These are phyloP conservation scores for Agelaius tricolor DNA, from an alignment of 2,113 vertebrate genomes.

Conservation along the genomic window DNA sequence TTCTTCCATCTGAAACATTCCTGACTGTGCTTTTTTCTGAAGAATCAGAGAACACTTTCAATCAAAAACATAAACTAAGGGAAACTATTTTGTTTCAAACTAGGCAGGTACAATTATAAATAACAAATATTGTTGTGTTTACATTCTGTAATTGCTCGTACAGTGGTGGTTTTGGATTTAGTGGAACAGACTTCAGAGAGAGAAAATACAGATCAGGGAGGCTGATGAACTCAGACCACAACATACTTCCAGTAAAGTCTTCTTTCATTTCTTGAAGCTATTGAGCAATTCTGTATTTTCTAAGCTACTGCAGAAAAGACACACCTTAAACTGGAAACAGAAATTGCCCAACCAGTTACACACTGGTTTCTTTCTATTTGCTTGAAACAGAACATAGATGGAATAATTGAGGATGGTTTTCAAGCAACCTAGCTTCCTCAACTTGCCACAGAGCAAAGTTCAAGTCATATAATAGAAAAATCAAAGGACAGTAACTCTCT, in stretches of 20 bases:
- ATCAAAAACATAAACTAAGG: background rate
- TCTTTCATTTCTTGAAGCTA: constrained; percentile 31
- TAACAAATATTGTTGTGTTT: background rate
- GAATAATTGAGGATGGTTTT: background rate
- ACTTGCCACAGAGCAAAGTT: background rate
- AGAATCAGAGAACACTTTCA: background rate
- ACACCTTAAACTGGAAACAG: background rate
- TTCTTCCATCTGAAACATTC: background rate
- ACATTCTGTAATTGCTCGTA: background rate
- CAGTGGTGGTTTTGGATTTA: background rate
- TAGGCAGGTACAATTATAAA: background rate
- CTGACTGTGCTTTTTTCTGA: background rate
- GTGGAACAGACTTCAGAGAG: background rate
- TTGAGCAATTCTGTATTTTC: constrained; percentile 53
- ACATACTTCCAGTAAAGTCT: constrained; percentile 44
- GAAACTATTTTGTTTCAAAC: background rate
- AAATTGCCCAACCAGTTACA: background rate
- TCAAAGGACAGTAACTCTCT: background rate
- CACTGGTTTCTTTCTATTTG: background rate
- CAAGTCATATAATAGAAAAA: background rate
- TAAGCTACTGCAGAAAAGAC: background rate
- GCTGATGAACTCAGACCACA: background rate
- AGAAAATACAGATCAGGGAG: background rate
- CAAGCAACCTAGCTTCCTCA: background rate
- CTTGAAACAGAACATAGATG: background rate